Percentiles rank a stretch among this genome's conserved stretches.
These are phyloP conservation scores for Lichenostomus cassidix DNA, from an alignment of 2,113 vertebrate species.

Conservation along the genomic window DNA sequence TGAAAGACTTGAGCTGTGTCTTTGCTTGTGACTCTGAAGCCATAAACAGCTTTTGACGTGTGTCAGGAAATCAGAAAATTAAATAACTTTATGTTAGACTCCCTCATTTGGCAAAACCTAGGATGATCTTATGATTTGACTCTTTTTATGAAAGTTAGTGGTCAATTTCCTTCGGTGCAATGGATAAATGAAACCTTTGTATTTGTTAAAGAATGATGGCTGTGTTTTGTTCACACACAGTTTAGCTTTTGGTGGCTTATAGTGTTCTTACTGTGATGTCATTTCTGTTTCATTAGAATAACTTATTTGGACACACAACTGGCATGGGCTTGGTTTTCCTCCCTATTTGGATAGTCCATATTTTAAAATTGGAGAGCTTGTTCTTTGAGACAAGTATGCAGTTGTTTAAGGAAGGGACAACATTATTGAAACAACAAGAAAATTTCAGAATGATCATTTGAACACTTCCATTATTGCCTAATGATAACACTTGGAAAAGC, in stretches of 20 bases:
- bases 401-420: neutral
- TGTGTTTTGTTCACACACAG: neutral
- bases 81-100: neutral
- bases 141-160: neutral
- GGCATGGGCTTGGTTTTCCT: neutral
- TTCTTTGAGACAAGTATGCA: neutral
- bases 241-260: neutral
- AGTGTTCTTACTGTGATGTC: neutral
- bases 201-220: neutral
- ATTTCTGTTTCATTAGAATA: neutral
- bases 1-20: neutral
- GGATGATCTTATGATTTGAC: neutral
- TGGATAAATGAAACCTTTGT: neutral
- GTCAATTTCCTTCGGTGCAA: neutral
- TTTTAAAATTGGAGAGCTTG: neutral
- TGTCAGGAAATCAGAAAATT: neutral
- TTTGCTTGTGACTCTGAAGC: slow-evolving; percentile 26
- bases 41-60: slow-evolving; percentile 18
- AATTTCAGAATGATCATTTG: neutral
- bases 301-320: neutral
- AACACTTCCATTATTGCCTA: neutral
- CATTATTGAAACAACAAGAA: neutral
- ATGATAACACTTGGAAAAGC: neutral
- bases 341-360: neutral
- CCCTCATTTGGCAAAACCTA: neutral